Evolutionary conservation across 2,888 invertebrate genomes (phyloP), one percentile per base, ranked within the genome.

Genomic region (Hirudinaria manillensis): DNA sequence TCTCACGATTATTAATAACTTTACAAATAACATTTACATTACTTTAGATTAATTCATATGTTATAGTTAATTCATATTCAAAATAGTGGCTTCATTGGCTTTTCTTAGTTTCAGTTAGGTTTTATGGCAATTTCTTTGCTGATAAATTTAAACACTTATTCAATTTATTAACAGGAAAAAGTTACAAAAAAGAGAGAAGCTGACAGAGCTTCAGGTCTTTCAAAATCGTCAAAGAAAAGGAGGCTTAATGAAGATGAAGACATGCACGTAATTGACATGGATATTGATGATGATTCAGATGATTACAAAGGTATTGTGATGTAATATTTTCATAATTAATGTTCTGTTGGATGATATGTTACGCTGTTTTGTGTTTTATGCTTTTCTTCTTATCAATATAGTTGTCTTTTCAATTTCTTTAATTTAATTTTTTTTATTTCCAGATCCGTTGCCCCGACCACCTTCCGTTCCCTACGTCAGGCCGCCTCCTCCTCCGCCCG

Each of bases 401-500:
- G n/a, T n/a, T n/a, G n/a, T 45, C 13, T 45, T 10, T 10, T 45
- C 45, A 45, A 45, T 16, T 61, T 10, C 53, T 53, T 16, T n/a
- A 61, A 61, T 29, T 2, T 61, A 61, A 24, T 29, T 61, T 29
- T 38, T 24, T 51, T 19, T 53, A 53, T 51, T 32, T 71, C 71
- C 19, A 71, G 38, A 51, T 24, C 53, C 4, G 36, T 61, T 27
- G 45, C 27, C 19, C 29, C 2, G 36, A 24, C 51, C 16, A 29
- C 29, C 45, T 4, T 16, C 38, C 29, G 16, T 21, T 51, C 51
- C n/a, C 32, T 51, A 10, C 67, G 16, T 21, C 2, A 27, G 19
- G 24, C 74, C 74, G 29, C 74, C 74, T 32, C 67, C 66, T 45
- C 72, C 66, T 79, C 78, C 36, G 81, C 61, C 24, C 61, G 10